Evolutionary conservation across 2,797 vertebrate species (phyloP).

Genomic region (Neosilurus hyrtlii): DNA sequence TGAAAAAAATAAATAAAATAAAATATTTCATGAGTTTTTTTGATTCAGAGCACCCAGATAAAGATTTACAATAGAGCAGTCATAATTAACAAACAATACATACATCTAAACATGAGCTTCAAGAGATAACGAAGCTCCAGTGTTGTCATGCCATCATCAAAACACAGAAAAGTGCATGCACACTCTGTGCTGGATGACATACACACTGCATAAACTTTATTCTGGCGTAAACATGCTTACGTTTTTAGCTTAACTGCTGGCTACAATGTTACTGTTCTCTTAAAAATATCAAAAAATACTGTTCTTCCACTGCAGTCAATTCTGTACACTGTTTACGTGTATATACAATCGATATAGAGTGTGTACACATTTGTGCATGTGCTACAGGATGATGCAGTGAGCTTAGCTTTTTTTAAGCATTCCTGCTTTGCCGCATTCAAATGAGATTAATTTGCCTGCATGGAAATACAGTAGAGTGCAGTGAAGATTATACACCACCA

Average conservation of each 20-base stretch:
- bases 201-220: neutral
- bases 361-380: neutral
- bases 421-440: neutral
- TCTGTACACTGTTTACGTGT: neutral
- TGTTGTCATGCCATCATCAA: neutral
- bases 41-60: neutral
- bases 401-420: neutral
- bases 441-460: conserved; percentile 2
- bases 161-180: neutral
- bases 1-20: too few species aligned
- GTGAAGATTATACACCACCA: too few species aligned
- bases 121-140: neutral
- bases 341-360: too few species aligned
- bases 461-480: neutral
- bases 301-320: neutral
- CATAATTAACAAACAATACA: neutral
- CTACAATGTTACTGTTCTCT: neutral
- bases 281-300: neutral
- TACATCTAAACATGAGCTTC: neutral
- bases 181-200: neutral
- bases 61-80: neutral
- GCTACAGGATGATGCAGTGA: neutral
- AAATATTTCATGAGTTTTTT: too few species aligned
- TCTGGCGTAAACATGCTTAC: neutral
- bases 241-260: neutral